Base-by-base conservation (phyloP, 2,888 invertebrate genomes). In the Scaptodrosophila latifasciaeformis region DNA sequence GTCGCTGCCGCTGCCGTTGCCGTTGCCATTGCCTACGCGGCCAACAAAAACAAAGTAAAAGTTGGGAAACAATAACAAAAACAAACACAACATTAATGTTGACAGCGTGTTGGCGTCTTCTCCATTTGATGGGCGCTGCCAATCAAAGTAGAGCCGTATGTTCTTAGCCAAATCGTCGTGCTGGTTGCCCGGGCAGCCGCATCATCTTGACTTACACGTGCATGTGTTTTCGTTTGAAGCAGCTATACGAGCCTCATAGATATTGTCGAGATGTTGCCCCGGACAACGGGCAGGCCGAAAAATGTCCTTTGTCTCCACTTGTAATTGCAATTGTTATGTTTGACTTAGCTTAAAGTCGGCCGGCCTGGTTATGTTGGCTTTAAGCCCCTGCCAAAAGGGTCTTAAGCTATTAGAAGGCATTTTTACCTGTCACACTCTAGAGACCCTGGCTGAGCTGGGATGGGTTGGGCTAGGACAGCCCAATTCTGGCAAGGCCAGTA, bases 161-260 rank as follows among this genome's bases (percentile, higher is more conserved):
- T 69, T 64, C 64, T 62, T 62, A 54, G 72, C 56, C 65, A 62
- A n/a, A n/a, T n/a, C n/a, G n/a, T n/a, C 76, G 77, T 67, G 59
- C 74, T 70, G 77, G 77, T 77, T 72, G 77, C 70, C 71, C 77
- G 59, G 67, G 59, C 70, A 54, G 57, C 61, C 42, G n/a, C n/a
- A n/a, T n/a, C n/a, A n/a, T n/a, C n/a, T n/a, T n/a, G n/a, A n/a
- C n/a, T 27, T 42, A 56, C 69, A 49, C 70, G 63, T 67, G 67
- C 49, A 53, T n/a, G n/a, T n/a, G n/a, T n/a, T n/a, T n/a, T n/a
- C n/a, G n/a, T n/a, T n/a, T n/a, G n/a, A n/a, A n/a, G 4, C 24
- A 7, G 24, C 24, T 3, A 24, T 24, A 7, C 24, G 24, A 5
- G 24, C 24, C 24, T 5, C 24, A 24, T 7, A 24, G 4, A 24